Percentiles rank a stretch among this genome's conserved stretches.
phyloP scores from a whole-genome alignment of 2,888 invertebrate genomes.

The Orchesella flavescens region DNA sequence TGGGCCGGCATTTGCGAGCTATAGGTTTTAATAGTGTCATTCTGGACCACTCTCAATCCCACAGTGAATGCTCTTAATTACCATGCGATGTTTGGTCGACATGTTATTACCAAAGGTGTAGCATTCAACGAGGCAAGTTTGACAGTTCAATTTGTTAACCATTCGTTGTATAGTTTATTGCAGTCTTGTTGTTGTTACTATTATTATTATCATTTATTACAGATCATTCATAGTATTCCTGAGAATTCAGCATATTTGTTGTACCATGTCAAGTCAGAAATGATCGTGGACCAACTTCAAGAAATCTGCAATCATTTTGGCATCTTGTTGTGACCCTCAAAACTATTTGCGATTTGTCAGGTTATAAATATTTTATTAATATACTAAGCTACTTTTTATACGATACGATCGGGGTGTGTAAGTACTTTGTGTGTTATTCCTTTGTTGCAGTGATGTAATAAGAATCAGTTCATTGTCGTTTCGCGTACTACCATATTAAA shows the following conservation, averaged over 20 bases:
- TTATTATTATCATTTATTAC: background rate
- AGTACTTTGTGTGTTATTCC: too few species aligned
- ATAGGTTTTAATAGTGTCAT: conserved; percentile 79
- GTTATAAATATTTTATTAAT: conserved; percentile 75
- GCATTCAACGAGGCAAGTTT: conserved; percentile 72
- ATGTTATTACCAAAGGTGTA: conserved; percentile 78
- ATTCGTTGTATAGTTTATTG: too few species aligned
- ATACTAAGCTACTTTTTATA: background rate
- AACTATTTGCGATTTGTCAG: conserved; percentile 84
- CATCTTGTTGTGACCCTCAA: conserved; percentile 78
- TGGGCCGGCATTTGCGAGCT: conserved; percentile 80
- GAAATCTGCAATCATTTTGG: conserved; percentile 82
- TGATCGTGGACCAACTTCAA: conserved; percentile 79
- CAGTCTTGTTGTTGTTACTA: background rate
- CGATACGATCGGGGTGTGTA: too few species aligned
- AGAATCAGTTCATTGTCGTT: conserved; percentile 75
- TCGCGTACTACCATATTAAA: conserved; percentile 73
- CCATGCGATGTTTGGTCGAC: conserved; percentile 76
- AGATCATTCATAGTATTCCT: background rate
- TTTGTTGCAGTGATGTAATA: conserved; percentile 78
- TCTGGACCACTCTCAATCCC: conserved; percentile 76
- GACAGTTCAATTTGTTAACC: too few species aligned
- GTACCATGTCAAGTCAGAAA: conserved; percentile 78
- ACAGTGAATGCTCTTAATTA: conserved; percentile 77
- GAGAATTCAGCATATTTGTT: conserved; percentile 73